Base-by-base conservation (phyloP, 2,113 vertebrate species). In the Cyphomyrus discorhynchus region DNA sequence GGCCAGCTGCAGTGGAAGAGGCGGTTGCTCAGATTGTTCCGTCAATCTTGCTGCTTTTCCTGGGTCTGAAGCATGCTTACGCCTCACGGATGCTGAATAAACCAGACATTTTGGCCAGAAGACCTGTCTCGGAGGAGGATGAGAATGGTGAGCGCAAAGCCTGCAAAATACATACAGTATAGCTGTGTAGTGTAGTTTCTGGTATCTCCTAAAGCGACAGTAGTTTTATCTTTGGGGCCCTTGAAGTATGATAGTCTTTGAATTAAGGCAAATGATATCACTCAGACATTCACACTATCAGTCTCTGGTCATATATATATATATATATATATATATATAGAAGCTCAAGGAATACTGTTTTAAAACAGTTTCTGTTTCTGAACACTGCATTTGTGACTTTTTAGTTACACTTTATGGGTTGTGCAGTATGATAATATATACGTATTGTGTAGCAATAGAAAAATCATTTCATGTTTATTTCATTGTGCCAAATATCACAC, bases 41-140 rank as follows among this genome's bases (percentile, higher is more conserved):
- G 89, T 99, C 98, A 2, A 94, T 99, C 85, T 97, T 99, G 10
- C 97, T 99, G 70, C 97, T 99, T 3, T 99, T 99, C 93, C 93
- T 99, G 93, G 98, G 98, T 74, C 96, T 99, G 83, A 99, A 98
- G 93, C 98, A 99, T 94, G 95, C 98, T 35, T 98, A 98, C 45
- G 95, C 97, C 49, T 97, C 96, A 11, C 96, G 96, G 47, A 96
- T 98, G 2, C 94, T 97, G 91, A 94, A 96, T 89, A 97, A 97
- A 91, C 96, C 96, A 0, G 96, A 97, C 88, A 94, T 96, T 90
- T 93, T 94, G 80, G 92, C 96, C 62, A 95, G 96, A 45, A 92
- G 92, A 3, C 95, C 95, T 87, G 95, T 95, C 85, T 94, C 95
- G 4, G 95, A 98, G 5, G 93, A 95, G 91, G 98, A 99, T 91